Evolutionary conservation across 2,888 invertebrate genomes (phyloP), one percentile per base, ranked within the genome.

Genomic region (Aspidapion aeneum): DNA sequence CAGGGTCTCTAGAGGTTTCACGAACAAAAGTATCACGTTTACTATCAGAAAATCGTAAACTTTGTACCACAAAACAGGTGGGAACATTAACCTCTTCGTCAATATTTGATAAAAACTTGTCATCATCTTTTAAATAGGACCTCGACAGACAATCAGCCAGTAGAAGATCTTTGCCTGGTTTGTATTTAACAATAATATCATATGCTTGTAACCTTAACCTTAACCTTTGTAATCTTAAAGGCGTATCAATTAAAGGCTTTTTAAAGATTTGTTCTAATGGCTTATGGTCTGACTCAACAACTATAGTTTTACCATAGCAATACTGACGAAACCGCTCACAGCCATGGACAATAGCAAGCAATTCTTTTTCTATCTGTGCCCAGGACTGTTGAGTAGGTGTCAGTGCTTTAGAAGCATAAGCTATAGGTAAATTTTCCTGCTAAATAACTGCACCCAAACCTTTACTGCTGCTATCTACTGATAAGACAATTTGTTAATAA

Each of bases 351-450:
- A 75, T 66, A 0, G 70, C 68, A 50, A 73, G 65, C 1, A 57
- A 7, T 70, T 66, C 70, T 71, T 63, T 74, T 35, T 35, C 72
- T 35, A 72, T 72, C 62, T 73, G 72, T 5, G 71, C 68, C 22
- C 72, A 75, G 1, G 54, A 58, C 20, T 61, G 49, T 66, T 74
- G 71, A 1, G 64, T 56, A 20, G 21, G 20, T 0, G 68, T 71
- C 19, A 72, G 59, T 9, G 71, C 54, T 63, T 67, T 70, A 0
- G 71, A n/a, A 71, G 67, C 72, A 64, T 73, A 74, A 17, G 73
- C 72, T 18, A 70, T 58, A 20, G 71, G 70, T 16, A 58, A 49
- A 35, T 64, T 55, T 55, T 73, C 64, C 67, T 75, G 74, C 20
- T 73, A 52, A 0, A 74, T 22, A n/a, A 61, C 68, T 17, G 67